phyloP scores from a whole-genome alignment of 2,113 vertebrate genomes.

The Sturnus vulgaris region DNA sequence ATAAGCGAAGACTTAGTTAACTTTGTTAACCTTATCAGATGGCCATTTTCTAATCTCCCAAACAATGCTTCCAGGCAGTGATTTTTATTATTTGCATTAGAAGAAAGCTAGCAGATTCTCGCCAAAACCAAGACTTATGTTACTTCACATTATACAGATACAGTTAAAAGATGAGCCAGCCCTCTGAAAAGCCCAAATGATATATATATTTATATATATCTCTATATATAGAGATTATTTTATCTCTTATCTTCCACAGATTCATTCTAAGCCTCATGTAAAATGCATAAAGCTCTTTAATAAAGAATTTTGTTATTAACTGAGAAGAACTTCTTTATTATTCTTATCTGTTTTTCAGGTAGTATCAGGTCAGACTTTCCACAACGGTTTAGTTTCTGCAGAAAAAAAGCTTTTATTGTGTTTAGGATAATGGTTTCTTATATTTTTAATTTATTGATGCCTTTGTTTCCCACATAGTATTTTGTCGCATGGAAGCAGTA shows the following conservation, averaged over 20 bases:
- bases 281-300: background rate
- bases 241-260: background rate
- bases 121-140: background rate
- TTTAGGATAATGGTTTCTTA: background rate
- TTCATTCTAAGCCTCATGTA: background rate
- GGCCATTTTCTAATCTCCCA: background rate
- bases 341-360: background rate
- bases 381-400: background rate
- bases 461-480: background rate
- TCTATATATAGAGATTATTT: background rate
- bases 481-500: background rate
- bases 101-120: background rate
- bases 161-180: background rate
- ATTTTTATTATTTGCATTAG: background rate
- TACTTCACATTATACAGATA: background rate
- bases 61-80: background rate
- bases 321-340: background rate
- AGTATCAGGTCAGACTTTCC: background rate
- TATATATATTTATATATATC: background rate
- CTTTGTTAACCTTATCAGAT: background rate
- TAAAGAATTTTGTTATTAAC: background rate
- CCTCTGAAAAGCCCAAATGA: background rate
- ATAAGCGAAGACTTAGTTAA: background rate
- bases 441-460: background rate
- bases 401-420: background rate